Evolutionary conservation across 2,113 vertebrate genomes (phyloP).

Genomic region (Ammodytes dubius): DNA sequence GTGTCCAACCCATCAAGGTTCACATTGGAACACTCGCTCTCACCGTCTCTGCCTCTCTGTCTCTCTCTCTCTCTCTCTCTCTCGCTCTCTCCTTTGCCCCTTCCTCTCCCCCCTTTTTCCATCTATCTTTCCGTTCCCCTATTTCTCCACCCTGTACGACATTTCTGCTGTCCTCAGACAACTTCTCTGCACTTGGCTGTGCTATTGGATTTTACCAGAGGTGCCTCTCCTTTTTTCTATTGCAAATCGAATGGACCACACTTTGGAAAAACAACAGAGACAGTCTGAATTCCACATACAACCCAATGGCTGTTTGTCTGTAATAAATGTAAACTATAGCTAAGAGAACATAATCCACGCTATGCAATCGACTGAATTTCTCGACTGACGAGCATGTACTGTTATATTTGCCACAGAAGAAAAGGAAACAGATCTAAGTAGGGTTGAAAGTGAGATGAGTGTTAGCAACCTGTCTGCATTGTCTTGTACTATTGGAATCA

Average conservation of each 20-base stretch:
- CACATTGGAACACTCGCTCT: slow-evolving; percentile 74
- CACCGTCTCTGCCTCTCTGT: slow-evolving; percentile 24
- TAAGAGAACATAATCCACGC: background rate
- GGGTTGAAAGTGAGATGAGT: slow-evolving; percentile 7
- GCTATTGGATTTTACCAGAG: slow-evolving; percentile 57
- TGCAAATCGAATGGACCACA: slow-evolving; percentile 48
- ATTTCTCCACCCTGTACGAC: slow-evolving; percentile 57
- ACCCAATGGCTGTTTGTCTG: background rate
- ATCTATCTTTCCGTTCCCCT: slow-evolving; percentile 48
- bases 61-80: slow-evolving; percentile 31
- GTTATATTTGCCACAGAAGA: background rate
- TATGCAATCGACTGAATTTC: background rate
- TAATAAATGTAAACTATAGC: slow-evolving; percentile 11
- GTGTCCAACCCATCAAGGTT: slow-evolving; percentile 82
- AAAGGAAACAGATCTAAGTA: background rate
- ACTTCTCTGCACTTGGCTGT: slow-evolving; percentile 32
- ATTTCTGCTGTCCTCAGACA: slow-evolving; percentile 62
- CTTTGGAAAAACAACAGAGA: slow-evolving; percentile 46
- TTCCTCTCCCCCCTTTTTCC: slow-evolving; percentile 41
- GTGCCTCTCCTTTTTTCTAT: slow-evolving; percentile 24
- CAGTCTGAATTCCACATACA: slow-evolving; percentile 32
- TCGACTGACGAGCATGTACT: slow-evolving; percentile 10
- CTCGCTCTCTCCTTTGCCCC: slow-evolving; percentile 23
- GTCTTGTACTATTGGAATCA: background rate
- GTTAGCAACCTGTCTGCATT: background rate